Conservation (phyloP, 2,888 invertebrate genomes). For the Belgica antarctica region DNA sequence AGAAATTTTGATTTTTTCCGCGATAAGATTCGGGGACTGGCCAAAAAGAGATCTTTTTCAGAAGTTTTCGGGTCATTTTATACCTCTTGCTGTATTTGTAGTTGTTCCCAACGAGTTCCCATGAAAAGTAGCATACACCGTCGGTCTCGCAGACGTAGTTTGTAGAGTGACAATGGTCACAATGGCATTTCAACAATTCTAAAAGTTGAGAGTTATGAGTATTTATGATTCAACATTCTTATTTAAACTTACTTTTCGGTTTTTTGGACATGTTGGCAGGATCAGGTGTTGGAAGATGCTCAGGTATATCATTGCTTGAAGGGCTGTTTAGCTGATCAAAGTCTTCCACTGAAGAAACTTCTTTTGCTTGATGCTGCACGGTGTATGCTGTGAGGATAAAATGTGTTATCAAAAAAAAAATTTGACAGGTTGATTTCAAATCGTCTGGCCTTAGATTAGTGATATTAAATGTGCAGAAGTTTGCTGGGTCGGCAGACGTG, state of each 20-base stretch:
- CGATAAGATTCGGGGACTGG: conserved; percentile 39
- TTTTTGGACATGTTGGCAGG: conserved; percentile 24
- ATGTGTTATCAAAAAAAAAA: too few species aligned
- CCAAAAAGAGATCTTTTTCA: conserved; percentile 17
- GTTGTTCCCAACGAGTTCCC: conserved; percentile 63
- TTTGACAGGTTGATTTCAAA: too few species aligned
- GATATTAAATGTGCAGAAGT: too few species aligned
- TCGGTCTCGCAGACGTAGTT: conserved; percentile 85
- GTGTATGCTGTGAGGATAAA: not conserved
- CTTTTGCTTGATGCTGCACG: not conserved
- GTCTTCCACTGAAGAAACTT: not conserved
- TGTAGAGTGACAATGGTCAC: conserved; percentile 71
- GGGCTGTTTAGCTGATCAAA: not conserved
- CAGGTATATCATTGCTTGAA: not conserved
- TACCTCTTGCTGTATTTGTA: conserved; percentile 74
- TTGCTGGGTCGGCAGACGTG: too few species aligned
- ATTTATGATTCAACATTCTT: conserved; percentile 11
- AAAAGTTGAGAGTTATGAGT: conserved; percentile 18
- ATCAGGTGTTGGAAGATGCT: conserved; percentile 20
- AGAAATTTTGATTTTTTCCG: conserved; percentile 1
- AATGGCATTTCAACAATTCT: conserved; percentile 71
- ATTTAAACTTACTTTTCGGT: conserved; percentile 37
- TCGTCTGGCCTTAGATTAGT: too few species aligned
- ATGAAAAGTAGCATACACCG: conserved; percentile 83
- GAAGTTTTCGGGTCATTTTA: too few species aligned